These are phyloP conservation scores for Neosalanx taihuensis DNA, from an alignment of 2,797 vertebrate genomes.

Conservation along the genomic window DNA sequence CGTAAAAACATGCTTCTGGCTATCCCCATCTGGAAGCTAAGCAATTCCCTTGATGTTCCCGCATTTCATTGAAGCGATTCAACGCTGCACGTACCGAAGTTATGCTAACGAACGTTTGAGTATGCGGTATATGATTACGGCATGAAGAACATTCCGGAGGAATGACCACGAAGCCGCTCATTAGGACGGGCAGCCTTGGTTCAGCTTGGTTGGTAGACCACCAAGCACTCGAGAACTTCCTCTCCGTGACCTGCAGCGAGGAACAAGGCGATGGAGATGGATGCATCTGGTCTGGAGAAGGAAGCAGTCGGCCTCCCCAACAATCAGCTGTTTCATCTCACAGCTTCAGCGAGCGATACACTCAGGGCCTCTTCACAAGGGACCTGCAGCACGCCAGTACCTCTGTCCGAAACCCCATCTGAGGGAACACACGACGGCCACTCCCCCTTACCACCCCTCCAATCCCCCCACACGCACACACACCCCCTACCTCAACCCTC, in stretches of 20 bases:
- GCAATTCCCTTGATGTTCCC: too few relatives aligned
- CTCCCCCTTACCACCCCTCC: constrained; percentile 7
- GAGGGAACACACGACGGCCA: constrained; percentile 45
- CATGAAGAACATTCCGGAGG: not conserved
- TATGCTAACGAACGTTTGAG: too few relatives aligned
- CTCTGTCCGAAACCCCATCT: constrained; percentile 49
- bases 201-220: constrained; percentile 5
- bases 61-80: not conserved
- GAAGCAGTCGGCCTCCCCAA: constrained; percentile 8
- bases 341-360: constrained; percentile 43
- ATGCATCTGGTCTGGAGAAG: not conserved
- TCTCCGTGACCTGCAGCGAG: not conserved
- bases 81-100: not conserved
- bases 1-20: not conserved
- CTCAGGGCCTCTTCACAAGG: constrained; percentile 9
- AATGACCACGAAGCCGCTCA: not conserved
- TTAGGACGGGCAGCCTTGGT: not conserved
- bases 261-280: constrained; percentile 5
- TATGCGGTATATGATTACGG: not conserved
- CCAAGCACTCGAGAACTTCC: constrained; percentile 14
- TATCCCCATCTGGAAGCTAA: not conserved
- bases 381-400: constrained; percentile 38
- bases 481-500: too few relatives aligned
- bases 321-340: constrained; percentile 43
- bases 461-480: too few relatives aligned